Conservation (phyloP, 2,888 invertebrate species). For the Eupithecia exiguata region DNA sequence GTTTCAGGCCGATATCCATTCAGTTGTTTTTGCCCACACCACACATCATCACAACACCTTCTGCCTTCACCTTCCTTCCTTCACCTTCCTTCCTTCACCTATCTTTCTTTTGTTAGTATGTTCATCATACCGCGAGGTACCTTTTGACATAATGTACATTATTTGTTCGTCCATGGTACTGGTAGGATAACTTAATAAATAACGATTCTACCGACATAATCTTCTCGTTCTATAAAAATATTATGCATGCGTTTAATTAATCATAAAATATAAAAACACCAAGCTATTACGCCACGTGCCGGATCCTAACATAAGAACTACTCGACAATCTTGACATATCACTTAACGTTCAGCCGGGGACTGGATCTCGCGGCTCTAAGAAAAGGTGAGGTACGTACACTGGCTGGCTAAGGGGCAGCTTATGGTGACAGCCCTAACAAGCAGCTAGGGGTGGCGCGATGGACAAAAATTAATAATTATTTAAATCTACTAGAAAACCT, state of each 20-base stretch:
- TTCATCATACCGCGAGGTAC: no score
- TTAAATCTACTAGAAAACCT: not conserved
- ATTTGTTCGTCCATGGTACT: no score
- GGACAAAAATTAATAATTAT: not conserved
- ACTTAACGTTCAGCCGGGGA: conserved; percentile 9
- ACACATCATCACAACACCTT: no score
- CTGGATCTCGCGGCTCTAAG: not conserved
- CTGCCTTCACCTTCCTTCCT: no score
- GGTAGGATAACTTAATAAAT: no score
- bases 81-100: no score
- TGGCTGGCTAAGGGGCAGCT: conserved; percentile 33
- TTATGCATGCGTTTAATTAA: not conserved
- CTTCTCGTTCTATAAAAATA: no score
- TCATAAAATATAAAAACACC: not conserved
- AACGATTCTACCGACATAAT: no score
- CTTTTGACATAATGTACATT: no score
- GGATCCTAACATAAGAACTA: conserved; percentile 13
- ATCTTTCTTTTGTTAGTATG: no score
- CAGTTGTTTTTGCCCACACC: no score
- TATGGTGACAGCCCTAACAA: conserved; percentile 40
- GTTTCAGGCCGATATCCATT: no score
- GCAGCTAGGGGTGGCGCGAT: conserved; percentile 26
- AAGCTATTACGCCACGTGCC: conserved; percentile 10
- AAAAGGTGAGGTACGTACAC: conserved; percentile 12
- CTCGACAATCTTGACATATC: conserved; percentile 28